A percentile compares a stretch with the other conserved stretches of the same genome.
Evolutionary conservation across 2,113 vertebrate genomes (phyloP).

Genomic region (Ophthalmolycus amberensis): DNA sequence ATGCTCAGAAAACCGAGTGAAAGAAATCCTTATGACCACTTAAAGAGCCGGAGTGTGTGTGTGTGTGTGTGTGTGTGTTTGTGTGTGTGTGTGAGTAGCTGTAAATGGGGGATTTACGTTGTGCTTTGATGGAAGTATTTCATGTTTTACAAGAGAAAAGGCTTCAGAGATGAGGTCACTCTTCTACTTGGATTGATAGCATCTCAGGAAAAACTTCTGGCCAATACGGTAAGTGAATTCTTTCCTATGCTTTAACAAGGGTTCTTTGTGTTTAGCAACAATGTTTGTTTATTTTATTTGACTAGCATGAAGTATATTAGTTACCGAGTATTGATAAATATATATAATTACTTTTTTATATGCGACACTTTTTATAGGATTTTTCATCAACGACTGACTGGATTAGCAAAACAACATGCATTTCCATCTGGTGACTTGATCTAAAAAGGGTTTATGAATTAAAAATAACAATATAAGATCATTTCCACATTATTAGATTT

Average conservation of each 20-base stretch:
- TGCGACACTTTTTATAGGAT: neutral
- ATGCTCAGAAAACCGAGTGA: neutral
- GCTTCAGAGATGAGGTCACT: neutral
- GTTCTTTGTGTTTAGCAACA: no score
- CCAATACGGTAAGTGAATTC: no score
- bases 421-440: neutral
- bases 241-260: no score
- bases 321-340: no score
- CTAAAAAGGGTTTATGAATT: neutral
- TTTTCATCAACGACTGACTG: neutral
- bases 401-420: neutral
- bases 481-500: neutral
- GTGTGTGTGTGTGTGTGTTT: neutral
- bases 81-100: neutral
- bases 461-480: neutral
- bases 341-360: neutral
- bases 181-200: neutral
- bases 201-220: neutral
- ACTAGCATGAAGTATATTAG: no score
- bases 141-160: no score
- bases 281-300: no score
- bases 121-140: no score
- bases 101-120: no score
- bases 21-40: neutral
- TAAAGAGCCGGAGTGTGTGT: neutral